Conservation (phyloP, 2,797 vertebrate species). For the Orientallactaga sibirica region DNA sequence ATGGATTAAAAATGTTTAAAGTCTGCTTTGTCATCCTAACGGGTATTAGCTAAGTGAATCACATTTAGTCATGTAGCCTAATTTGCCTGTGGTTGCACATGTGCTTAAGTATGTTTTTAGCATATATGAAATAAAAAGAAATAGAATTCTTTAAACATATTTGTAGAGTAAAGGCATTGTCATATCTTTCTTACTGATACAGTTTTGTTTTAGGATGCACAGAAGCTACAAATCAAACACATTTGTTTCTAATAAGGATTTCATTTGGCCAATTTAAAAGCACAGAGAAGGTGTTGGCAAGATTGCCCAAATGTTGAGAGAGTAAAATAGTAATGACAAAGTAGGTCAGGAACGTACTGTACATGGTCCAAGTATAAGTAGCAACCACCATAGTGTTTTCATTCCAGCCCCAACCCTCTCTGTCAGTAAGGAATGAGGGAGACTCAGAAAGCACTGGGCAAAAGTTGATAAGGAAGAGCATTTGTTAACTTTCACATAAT, state of each 20-base stretch:
- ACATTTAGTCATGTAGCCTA: conserved; percentile 52
- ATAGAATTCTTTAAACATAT: conserved; percentile 17
- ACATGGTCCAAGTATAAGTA: conserved; percentile 14
- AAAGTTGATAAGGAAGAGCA: conserved; percentile 11
- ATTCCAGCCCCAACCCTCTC: conserved; percentile 13
- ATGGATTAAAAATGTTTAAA: conserved; percentile 52
- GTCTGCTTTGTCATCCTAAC: conserved; percentile 34
- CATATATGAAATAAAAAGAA: conserved; percentile 41
- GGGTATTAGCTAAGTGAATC: conserved; percentile 49
- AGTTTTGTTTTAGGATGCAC: conserved; percentile 62
- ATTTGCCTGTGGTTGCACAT: neutral
- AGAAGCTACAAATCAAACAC: conserved; percentile 47
- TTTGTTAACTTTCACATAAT: conserved; percentile 3
- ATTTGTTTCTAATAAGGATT: conserved; percentile 56
- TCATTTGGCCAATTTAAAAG: conserved; percentile 51
- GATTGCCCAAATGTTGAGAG: conserved; percentile 1
- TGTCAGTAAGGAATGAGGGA: neutral
- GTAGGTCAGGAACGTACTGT: conserved; percentile 15
- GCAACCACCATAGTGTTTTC: neutral
- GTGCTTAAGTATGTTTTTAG: neutral
- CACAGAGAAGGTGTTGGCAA: conserved; percentile 43
- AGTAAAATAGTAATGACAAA: conserved; percentile 47
- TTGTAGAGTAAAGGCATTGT: conserved; percentile 20
- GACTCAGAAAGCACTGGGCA: neutral
- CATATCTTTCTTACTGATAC: neutral